Evolutionary conservation across 92 coral and sea anemone genomes (phyloP).

Genomic region (Parazoanthus swiftii): DNA sequence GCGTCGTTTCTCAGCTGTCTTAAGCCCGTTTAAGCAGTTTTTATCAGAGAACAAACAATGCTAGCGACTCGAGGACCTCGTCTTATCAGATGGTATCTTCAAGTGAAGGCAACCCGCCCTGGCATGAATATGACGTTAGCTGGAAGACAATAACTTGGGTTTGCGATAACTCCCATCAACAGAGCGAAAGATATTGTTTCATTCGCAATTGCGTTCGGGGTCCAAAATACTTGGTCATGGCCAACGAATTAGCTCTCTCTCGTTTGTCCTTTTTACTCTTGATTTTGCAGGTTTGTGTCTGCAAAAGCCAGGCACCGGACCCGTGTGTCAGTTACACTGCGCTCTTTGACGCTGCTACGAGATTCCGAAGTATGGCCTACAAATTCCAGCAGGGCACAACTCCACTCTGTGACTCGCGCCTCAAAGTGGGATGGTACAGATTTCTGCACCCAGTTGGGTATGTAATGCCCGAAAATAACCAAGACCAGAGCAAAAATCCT

Average conservation of each 20-base stretch:
- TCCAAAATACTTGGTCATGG: not conserved
- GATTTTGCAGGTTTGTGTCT: not conserved
- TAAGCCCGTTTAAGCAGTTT: slow-evolving; percentile 5
- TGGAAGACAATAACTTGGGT: not conserved
- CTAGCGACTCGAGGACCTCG: not conserved
- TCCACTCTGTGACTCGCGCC: slow-evolving; percentile 8
- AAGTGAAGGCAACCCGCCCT: not conserved
- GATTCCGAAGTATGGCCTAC: slow-evolving; percentile 24
- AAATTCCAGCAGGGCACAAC: not conserved
- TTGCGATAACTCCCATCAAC: not conserved
- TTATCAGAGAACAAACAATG: not conserved
- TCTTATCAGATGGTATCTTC: not conserved
- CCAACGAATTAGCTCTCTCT: not conserved
- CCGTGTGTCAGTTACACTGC: not conserved
- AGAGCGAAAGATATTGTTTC: not conserved
- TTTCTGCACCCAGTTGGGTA: slow-evolving; percentile 26
- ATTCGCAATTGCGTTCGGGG: too few relatives aligned
- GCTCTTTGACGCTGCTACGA: not conserved
- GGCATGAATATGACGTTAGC: not conserved
- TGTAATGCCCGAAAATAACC: slow-evolving; percentile 19
- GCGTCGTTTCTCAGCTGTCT: not conserved
- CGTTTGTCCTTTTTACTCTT: not conserved
- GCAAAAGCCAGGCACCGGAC: not conserved
- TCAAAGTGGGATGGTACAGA: slow-evolving; percentile 19
- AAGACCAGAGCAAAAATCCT: slow-evolving; percentile 7